Percentiles rank a stretch among this genome's conserved stretches.
phyloP scores from a whole-genome alignment of 2,113 vertebrate genomes.

The Vulpes lagopus region DNA sequence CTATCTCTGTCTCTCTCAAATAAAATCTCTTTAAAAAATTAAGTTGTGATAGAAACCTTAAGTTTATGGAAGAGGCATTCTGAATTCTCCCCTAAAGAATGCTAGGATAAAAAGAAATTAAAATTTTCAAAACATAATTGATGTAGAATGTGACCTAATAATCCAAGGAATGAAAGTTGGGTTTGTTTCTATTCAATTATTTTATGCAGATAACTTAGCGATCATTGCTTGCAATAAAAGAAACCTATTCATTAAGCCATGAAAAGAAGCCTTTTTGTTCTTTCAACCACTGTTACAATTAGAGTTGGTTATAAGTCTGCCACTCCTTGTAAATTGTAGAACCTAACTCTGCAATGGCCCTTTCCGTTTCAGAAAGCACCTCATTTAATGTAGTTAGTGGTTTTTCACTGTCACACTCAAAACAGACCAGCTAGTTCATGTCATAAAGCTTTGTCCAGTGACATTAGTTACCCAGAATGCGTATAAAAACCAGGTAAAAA shows the following conservation, averaged over 20 bases:
- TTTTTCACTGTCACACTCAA: slow-evolving; percentile 40
- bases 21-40: too few species aligned
- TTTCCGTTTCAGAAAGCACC: slow-evolving; percentile 55
- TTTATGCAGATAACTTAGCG: slow-evolving; percentile 15
- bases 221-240: background rate
- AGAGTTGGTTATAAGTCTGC: slow-evolving; percentile 4
- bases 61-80: background rate
- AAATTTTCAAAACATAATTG: background rate
- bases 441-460: background rate
- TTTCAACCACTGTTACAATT: background rate
- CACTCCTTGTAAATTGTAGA: slow-evolving; percentile 16
- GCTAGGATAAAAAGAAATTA: slow-evolving; percentile 13
- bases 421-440: slow-evolving; percentile 2
- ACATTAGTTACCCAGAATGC: background rate
- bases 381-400: background rate
- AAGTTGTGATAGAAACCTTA: slow-evolving; percentile 27
- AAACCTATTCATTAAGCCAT: background rate
- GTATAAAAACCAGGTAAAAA: slow-evolving; percentile 22
- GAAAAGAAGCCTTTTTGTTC: slow-evolving; percentile 25
- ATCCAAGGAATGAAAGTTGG: background rate
- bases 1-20: too few species aligned
- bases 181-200: slow-evolving; percentile 38
- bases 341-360: background rate
- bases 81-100: background rate
- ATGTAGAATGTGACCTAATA: background rate